Percentiles rank a stretch among this genome's conserved stretches.
Evolutionary conservation across 1,140 invertebrate species (phyloP).

Genomic region (Berghia stephanieae): DNA sequence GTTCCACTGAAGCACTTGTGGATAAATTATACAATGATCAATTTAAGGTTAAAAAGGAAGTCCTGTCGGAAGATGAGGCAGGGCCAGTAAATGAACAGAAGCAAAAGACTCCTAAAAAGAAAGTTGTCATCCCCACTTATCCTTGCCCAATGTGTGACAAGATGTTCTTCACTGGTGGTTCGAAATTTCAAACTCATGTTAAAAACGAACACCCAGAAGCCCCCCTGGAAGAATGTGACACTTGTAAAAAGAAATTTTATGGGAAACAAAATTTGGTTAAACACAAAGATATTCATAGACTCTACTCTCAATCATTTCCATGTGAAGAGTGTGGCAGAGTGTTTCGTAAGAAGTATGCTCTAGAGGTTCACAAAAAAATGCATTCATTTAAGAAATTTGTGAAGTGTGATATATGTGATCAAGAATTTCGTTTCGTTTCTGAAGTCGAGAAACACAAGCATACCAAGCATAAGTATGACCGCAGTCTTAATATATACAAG

Average conservation of each 20-base stretch:
- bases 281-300: constrained; percentile 28
- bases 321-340: constrained; percentile 38
- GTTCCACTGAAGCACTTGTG: too few relatives aligned
- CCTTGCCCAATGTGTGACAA: constrained; percentile 32
- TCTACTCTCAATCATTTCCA: too few relatives aligned
- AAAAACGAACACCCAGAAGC: constrained; percentile 28
- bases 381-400: constrained; percentile 39
- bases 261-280: constrained; percentile 33
- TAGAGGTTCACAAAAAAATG: constrained; percentile 35
- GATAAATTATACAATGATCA: constrained; percentile 15
- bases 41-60: neutral
- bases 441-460: constrained; percentile 40
- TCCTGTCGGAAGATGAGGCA: neutral
- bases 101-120: neutral
- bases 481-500: constrained; percentile 23
- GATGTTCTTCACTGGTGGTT: constrained; percentile 27
- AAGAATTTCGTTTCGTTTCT: constrained; percentile 38
- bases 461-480: constrained; percentile 34
- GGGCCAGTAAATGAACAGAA: neutral
- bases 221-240: constrained; percentile 22
- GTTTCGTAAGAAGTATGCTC: constrained; percentile 35
- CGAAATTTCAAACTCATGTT: constrained; percentile 31
- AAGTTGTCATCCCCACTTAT: constrained; percentile 10
- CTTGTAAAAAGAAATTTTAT: constrained; percentile 25
- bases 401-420: constrained; percentile 37